Evolutionary conservation across 2,888 invertebrate species (phyloP), one percentile per base, ranked within the genome.

Genomic region (Torymus tubicola): DNA sequence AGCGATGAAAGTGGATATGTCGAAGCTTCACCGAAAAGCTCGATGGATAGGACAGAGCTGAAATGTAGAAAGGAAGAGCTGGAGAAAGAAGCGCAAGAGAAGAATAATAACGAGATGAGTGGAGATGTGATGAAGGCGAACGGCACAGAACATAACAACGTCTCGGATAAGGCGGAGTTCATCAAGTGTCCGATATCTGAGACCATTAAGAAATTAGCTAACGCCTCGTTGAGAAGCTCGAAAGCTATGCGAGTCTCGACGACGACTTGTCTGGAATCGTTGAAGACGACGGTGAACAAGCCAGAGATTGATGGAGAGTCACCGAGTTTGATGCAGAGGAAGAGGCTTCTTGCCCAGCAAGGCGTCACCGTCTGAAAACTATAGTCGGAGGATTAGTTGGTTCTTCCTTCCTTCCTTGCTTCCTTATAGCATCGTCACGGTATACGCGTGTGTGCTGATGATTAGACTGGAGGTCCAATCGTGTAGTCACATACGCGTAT

Each of bases 1-100:
- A 96, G 96, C 89, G 97, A 97, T 87, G 97, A 98, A 90, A 97
- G 96, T 78, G 97, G 97, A 3, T 97, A 97, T 91, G 97, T 96
- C 50, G 97, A 97, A 89, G 90, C 90, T 3, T 89, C 90, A 52
- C 90, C 90, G 13, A 90, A 89, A 82, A 86, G 83, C 55, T 82
- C 85, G 42, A 82, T 81, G 69, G 81, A 81, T 50, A 71, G 78
- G 0, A 64, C 81, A 16, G 83, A 82, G n/a, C 65, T 78, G 14
- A 82, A 79, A 72, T 60, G 75, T 16, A 71, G 76, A 12, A 76
- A 75, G 50, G 60, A 76, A 11, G 76, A 81, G n/a, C 16, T 78
- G 24, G 80, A 78, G 14, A 68, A 74, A 12, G 77, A 68, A 24
- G 31, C n/a, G 5, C 21, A 21, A 0, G 52, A 57, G 52, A 52